phyloP scores from a whole-genome alignment of 2,888 invertebrate genomes.

The Anorthoa munda region DNA sequence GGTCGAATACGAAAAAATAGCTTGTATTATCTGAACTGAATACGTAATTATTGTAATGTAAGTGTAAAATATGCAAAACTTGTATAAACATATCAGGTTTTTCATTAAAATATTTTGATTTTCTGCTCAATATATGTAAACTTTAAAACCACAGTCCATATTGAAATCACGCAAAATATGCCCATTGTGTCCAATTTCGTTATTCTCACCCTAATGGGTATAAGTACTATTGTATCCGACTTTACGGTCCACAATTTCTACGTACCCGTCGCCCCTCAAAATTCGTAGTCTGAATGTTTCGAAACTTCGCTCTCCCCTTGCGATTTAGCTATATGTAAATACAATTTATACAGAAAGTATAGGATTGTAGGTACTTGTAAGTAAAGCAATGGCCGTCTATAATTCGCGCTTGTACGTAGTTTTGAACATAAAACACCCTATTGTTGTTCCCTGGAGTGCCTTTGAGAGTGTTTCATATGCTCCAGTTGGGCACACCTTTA shows the following conservation, averaged over 20 bases:
- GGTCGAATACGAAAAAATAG: constrained; percentile 40
- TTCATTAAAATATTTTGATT: not conserved
- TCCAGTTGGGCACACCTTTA: constrained; percentile 77
- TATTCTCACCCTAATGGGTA: constrained; percentile 70
- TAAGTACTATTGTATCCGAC: constrained; percentile 73
- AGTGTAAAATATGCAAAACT: constrained; percentile 15
- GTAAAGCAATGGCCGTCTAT: constrained; percentile 71
- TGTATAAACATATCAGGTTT: not conserved
- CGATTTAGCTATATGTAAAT: constrained; percentile 65
- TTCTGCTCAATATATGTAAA: not conserved
- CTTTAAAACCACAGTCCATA: constrained; percentile 17
- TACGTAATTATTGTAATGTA: constrained; percentile 35
- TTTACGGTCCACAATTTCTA: constrained; percentile 66
- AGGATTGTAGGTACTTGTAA: constrained; percentile 68
- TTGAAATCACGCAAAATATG: constrained; percentile 35
- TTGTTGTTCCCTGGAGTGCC: constrained; percentile 81
- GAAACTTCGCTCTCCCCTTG: constrained; percentile 61
- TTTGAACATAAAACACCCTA: constrained; percentile 80
- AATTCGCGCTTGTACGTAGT: constrained; percentile 75
- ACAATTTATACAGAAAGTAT: constrained; percentile 69
- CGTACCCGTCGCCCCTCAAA: constrained; percentile 61
- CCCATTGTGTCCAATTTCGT: constrained; percentile 71
- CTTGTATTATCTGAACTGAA: constrained; percentile 39
- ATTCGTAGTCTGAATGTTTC: constrained; percentile 66
- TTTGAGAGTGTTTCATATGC: constrained; percentile 82